Conservation (phyloP, 2,888 invertebrate genomes). For the Alsophila aescularia region DNA sequence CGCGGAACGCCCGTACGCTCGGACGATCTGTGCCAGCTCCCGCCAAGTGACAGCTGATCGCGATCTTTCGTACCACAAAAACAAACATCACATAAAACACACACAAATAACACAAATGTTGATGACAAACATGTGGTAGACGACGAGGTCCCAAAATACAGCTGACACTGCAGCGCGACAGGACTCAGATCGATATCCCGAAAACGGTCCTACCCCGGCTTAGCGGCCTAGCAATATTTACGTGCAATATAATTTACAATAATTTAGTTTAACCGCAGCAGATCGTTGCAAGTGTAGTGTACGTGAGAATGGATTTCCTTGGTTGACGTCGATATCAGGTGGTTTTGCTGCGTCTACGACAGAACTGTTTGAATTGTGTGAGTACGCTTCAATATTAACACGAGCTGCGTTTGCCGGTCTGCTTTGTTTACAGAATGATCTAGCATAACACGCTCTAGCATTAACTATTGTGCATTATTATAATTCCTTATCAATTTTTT, state of each 20-base stretch:
- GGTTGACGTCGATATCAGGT: conserved; percentile 61
- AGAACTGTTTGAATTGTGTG: conserved; percentile 56
- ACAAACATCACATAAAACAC: conserved; percentile 57
- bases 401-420: conserved; percentile 39
- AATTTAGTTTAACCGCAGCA: conserved; percentile 54
- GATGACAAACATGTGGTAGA: conserved; percentile 37
- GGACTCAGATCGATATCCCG: conserved; percentile 68
- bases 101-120: conserved; percentile 30
- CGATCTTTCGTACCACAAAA: conserved; percentile 48
- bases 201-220: conserved; percentile 61
- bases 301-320: conserved; percentile 72
- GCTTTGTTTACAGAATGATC: conserved; percentile 45
- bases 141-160: conserved; percentile 39
- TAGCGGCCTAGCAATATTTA: conserved; percentile 62
- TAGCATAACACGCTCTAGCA: conserved; percentile 16
- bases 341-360: conserved; percentile 54
- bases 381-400: conserved; percentile 54
- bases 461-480: conserved; percentile 5
- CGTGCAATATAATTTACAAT: conserved; percentile 72
- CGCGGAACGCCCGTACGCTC: conserved; percentile 68
- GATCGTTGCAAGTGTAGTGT: conserved; percentile 65
- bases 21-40: conserved; percentile 51
- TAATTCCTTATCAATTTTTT: conserved; percentile 24
- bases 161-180: conserved; percentile 49
- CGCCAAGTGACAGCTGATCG: conserved; percentile 70